Conservation (phyloP, 2,888 invertebrate genomes). For the Ametastegia equiseti region DNA sequence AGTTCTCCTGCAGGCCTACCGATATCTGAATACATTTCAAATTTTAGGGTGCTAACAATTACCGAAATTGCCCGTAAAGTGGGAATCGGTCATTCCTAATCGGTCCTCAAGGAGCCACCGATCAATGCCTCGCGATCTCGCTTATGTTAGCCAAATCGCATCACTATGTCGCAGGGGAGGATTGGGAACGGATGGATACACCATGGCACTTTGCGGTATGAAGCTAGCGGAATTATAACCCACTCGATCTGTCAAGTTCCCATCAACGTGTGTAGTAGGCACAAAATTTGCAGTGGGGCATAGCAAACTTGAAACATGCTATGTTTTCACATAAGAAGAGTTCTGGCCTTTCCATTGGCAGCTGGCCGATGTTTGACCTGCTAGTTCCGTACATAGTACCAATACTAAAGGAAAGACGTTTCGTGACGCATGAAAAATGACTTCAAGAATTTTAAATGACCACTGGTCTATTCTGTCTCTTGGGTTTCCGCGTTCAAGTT, state of each 20-base stretch:
- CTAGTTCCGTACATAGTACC: too few relatives aligned
- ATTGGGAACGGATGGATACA: background rate
- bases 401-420: constrained; percentile 1
- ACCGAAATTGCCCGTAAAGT: constrained; percentile 3
- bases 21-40: background rate
- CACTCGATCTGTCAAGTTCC: background rate
- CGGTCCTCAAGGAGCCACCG: constrained; percentile 27
- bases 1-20: background rate
- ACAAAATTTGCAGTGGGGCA: background rate
- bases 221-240: constrained; percentile 4
- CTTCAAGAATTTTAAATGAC: constrained; percentile 1
- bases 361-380: too few relatives aligned
- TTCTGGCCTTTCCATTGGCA: too few relatives aligned
- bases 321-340: too few relatives aligned
- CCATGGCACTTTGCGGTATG: constrained; percentile 26
- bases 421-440: constrained; percentile 32
- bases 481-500: background rate
- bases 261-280: too few relatives aligned
- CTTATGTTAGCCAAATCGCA: too few relatives aligned
- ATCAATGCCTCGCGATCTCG: constrained; percentile 34
- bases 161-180: background rate
- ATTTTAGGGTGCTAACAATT: background rate
- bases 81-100: constrained; percentile 39
- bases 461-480: constrained; percentile 5
- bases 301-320: too few relatives aligned